Percentiles rank a stretch among this genome's conserved stretches.
Conservation (phyloP, 2,888 invertebrate genomes). For the Leucophenga montana region DNA sequence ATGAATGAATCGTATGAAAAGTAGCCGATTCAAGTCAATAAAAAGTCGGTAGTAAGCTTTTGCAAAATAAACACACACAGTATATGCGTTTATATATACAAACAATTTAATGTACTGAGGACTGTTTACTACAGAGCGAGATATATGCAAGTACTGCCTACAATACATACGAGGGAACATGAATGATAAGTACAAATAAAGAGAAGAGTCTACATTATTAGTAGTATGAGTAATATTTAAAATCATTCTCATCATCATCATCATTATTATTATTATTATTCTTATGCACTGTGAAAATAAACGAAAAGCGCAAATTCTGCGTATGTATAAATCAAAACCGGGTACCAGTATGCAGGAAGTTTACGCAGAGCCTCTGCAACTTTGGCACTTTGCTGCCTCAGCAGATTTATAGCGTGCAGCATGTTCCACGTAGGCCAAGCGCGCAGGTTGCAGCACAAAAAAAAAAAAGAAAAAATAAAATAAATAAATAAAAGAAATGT, state of each 20-base stretch:
- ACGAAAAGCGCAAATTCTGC: constrained; percentile 15
- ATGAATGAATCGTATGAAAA: background rate
- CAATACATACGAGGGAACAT: background rate
- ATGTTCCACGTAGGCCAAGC: constrained; percentile 15
- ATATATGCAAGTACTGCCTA: no score
- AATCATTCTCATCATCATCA: constrained; percentile 9
- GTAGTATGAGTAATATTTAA: constrained; percentile 15
- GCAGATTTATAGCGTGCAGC: constrained; percentile 18
- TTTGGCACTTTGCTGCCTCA: constrained; percentile 10
- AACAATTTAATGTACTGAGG: constrained; percentile 16
- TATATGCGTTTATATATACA: constrained; percentile 14
- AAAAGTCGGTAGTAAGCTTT: background rate
- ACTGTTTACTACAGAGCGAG: background rate
- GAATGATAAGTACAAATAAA: background rate
- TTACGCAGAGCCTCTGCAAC: background rate
- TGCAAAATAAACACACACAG: background rate
- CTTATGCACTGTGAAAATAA: background rate
- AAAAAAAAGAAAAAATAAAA: background rate
- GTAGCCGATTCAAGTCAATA: constrained; percentile 20
- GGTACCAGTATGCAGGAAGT: constrained; percentile 9
- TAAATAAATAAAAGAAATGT: constrained; percentile 4
- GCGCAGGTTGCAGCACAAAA: background rate
- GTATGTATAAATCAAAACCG: constrained; percentile 7
- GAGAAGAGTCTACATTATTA: background rate
- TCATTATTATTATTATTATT: background rate